Evolutionary conservation across 2,797 vertebrate species (phyloP), one percentile per base, ranked within the genome.

Genomic region (Acrossocheilus fasciatus): DNA sequence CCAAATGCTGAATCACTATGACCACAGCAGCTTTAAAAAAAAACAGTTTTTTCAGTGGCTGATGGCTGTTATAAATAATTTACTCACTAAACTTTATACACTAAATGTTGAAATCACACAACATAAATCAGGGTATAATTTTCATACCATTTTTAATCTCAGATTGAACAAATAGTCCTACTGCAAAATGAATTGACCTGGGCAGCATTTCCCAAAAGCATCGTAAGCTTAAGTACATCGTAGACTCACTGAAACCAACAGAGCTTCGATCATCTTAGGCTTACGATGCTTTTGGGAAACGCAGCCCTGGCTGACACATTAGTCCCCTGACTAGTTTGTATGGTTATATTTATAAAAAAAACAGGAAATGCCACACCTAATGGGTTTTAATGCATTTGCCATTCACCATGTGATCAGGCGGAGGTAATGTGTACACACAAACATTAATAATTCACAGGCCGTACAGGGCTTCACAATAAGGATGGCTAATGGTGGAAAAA

Each of bases 381-480:
- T 30, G 57, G 20, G 15, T 34, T 47, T 45, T 14, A 83, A 62
- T 2, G 6, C 7, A 62, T 73, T 43, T 64, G 41, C 17, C 23
- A 57, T 30, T 18, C 62, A 68, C 12, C 17, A 69, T 34, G 43
- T 43, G 39, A 64, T 79, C 66, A 39, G 18, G 14, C 4, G 4
- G 54, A 62, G 36, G 10, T 30, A 23, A 23, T 68, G n/a, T 3
- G 10, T 3, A 47, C 34, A 43, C 10, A 47, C 26, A 81, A 34
- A 68, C 41, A 81, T 81, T 23, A 81, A 80, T 80, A 80, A 81
- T 66, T 68, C 62, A 76, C 30, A 39, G 11, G 34, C 30, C 23
- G 30, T 6, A n/a, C 4, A 0, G 17, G 8, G 45, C 8, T 50
- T 1, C 43, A 57, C 10, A 76, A 78, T n/a, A 41, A 54, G 2